phyloP scores from a whole-genome alignment of 2,113 vertebrate species.

The Craseonycteris thonglongyai region DNA sequence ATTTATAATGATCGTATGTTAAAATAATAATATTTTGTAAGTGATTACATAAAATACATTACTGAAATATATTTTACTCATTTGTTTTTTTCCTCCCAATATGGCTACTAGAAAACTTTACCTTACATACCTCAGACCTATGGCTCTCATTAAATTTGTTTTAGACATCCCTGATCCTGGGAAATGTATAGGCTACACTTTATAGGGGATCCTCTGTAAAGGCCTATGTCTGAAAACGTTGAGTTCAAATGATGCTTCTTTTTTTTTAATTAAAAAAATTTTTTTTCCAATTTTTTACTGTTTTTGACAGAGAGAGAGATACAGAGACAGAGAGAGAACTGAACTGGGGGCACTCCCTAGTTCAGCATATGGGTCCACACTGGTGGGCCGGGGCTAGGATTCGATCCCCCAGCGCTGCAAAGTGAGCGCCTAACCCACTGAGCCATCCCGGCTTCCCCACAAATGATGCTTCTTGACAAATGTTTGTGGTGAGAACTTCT shows the following conservation, averaged over 20 bases:
- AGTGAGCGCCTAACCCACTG: no score
- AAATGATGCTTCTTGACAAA: neutral
- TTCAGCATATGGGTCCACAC: no score
- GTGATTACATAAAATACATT: neutral
- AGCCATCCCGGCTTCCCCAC: no score
- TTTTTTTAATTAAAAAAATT: no score
- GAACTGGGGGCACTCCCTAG: no score
- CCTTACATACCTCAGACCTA: neutral
- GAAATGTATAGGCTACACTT: neutral
- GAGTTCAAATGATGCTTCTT: neutral
- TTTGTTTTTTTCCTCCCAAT: neutral
- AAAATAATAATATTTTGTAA: neutral
- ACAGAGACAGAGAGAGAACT: no score
- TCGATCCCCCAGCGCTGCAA: no score
- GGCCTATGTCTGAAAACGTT: neutral
- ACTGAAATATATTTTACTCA: neutral
- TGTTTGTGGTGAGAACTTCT: neutral
- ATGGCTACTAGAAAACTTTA: neutral
- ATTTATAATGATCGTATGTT: neutral
- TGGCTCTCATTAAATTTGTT: neutral
- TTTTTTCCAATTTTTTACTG: no score
- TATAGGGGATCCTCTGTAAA: neutral
- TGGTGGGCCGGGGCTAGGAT: no score
- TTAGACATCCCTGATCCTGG: neutral
- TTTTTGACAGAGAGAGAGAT: no score